phyloP scores from a whole-genome alignment of 2,888 invertebrate species.

The Stenodera caucasica region DNA sequence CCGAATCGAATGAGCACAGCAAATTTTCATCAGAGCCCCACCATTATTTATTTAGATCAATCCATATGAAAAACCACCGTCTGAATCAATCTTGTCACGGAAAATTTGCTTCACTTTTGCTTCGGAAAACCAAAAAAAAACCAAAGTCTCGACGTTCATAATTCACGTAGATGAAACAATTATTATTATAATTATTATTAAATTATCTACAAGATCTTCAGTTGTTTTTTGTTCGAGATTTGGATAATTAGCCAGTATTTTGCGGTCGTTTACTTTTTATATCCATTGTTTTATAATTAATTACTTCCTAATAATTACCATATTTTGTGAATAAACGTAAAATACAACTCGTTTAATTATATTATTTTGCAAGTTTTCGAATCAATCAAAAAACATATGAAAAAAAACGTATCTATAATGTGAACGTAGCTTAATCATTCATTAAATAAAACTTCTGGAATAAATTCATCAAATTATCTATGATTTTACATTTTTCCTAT shows the following conservation, averaged over 20 bases:
- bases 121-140: too few relatives aligned
- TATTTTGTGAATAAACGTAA: background rate
- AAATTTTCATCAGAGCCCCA: background rate
- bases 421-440: too few relatives aligned
- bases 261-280: background rate
- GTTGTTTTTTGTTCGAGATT: background rate
- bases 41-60: constrained; percentile 1
- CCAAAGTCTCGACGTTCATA: background rate
- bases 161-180: background rate
- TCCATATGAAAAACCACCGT: background rate
- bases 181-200: background rate
- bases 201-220: background rate
- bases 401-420: too few relatives aligned
- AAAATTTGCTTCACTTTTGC: background rate
- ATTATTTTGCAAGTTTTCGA: too few relatives aligned
- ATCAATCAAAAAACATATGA: too few relatives aligned
- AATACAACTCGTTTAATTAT: background rate
- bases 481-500: too few relatives aligned
- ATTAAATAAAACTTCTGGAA: too few relatives aligned
- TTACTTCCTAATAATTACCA: background rate
- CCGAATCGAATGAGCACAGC: background rate
- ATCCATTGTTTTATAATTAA: background rate
- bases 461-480: too few relatives aligned
- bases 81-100: background rate
- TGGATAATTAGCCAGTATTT: background rate